phyloP scores from a whole-genome alignment of 2,888 invertebrate genomes.

The Drosophila rubida region DNA sequence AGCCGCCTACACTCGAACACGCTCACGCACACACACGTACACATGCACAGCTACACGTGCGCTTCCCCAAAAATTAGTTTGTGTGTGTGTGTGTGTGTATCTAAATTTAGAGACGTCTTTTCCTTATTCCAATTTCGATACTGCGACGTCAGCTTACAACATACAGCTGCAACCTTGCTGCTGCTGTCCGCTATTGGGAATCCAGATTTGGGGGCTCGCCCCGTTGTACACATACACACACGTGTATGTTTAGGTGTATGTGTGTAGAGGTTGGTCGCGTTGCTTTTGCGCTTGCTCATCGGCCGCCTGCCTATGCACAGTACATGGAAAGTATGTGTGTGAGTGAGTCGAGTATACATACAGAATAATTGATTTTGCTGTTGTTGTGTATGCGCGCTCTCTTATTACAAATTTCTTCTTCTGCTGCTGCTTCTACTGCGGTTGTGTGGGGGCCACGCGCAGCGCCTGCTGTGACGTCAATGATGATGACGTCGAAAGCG shows the following conservation, averaged over 20 bases:
- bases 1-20: not conserved
- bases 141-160: constrained; percentile 34
- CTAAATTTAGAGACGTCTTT: constrained; percentile 24
- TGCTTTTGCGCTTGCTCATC: constrained; percentile 71
- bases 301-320: constrained; percentile 5
- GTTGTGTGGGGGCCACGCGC: constrained; percentile 38
- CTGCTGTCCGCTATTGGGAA: constrained; percentile 53
- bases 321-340: constrained; percentile 11
- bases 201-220: constrained; percentile 79
- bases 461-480: constrained; percentile 63
- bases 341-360: constrained; percentile 46
- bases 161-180: constrained; percentile 25
- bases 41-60: not conserved
- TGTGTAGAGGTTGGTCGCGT: constrained; percentile 40
- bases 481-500: constrained; percentile 66
- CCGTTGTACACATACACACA: constrained; percentile 47
- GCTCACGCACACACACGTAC: not conserved
- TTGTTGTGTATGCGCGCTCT: constrained; percentile 30
- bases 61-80: not conserved
- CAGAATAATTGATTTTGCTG: constrained; percentile 68
- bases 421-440: not conserved
- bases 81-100: not conserved
- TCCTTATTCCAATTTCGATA: constrained; percentile 32
- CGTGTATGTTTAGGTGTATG: constrained; percentile 7
- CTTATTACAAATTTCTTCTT: constrained; percentile 14